Evolutionary conservation across 2,888 invertebrate species (phyloP).

Genomic region (Abrostola tripartita): DNA sequence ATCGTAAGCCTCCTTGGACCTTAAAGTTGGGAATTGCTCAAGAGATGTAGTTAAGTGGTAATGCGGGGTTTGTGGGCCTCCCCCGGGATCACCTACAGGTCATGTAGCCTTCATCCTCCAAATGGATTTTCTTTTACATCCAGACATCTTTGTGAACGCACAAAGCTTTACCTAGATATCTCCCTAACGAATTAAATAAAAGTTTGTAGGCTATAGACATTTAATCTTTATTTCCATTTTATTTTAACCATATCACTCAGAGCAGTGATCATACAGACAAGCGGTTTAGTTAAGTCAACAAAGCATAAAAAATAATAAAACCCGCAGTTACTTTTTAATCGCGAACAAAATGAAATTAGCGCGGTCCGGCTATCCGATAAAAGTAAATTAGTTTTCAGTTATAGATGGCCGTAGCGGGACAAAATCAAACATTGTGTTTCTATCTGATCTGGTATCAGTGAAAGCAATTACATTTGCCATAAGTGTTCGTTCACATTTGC

Average conservation of each 20-base stretch:
- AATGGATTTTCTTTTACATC: slow-evolving; percentile 53
- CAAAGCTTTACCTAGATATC: slow-evolving; percentile 32
- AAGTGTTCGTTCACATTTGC: slow-evolving; percentile 87
- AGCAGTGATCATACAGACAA: slow-evolving; percentile 45
- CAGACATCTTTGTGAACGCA: slow-evolving; percentile 40
- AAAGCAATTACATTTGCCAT: slow-evolving; percentile 86
- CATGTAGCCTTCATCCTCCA: slow-evolving; percentile 48
- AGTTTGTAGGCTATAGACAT: slow-evolving; percentile 25
- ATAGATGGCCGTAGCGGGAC: slow-evolving; percentile 52
- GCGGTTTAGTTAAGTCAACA: slow-evolving; percentile 44
- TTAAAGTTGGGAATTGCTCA: slow-evolving; percentile 44
- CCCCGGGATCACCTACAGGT: slow-evolving; percentile 48
- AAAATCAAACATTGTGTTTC: slow-evolving; percentile 76
- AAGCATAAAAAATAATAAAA: slow-evolving; percentile 55
- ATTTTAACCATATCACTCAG: slow-evolving; percentile 15
- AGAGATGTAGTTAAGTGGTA: slow-evolving; percentile 52
- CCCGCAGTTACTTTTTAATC: slow-evolving; percentile 56
- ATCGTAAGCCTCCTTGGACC: slow-evolving; percentile 36
- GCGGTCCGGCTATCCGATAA: slow-evolving; percentile 44
- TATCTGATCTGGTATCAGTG: slow-evolving; percentile 75
- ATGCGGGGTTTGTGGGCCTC: slow-evolving; percentile 47
- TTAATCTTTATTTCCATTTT: slow-evolving; percentile 13
- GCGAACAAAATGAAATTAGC: slow-evolving; percentile 55
- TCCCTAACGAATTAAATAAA: slow-evolving; percentile 32
- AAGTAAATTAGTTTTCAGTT: slow-evolving; percentile 64